Percentiles rank a stretch among this genome's conserved stretches.
These are phyloP conservation scores for Tetranychus truncatus DNA, from an alignment of 2,888 invertebrate species.

Conservation along the genomic window DNA sequence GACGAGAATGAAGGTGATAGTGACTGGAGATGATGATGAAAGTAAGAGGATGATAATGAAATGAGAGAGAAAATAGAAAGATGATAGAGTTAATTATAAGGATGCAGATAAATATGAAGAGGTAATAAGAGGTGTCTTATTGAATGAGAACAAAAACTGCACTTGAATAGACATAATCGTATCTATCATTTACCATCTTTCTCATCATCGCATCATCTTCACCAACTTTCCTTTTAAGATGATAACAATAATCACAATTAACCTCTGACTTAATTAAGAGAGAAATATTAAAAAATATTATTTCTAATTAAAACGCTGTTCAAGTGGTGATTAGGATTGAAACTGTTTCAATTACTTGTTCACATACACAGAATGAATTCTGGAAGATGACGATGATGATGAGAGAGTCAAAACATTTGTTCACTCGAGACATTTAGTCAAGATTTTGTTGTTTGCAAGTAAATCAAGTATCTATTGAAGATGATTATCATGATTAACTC, in stretches of 20 bases:
- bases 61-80: neutral
- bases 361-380: neutral
- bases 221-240: neutral
- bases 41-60: neutral
- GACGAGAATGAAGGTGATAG: too few species aligned
- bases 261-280: neutral
- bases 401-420: conserved; percentile 1
- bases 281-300: neutral
- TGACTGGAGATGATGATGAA: neutral
- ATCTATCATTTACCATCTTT: neutral
- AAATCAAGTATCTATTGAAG: neutral
- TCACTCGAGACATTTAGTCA: neutral
- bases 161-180: neutral
- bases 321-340: neutral
- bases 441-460: neutral
- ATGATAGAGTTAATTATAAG: neutral
- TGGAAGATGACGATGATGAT: neutral
- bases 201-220: neutral
- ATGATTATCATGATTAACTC: neutral
- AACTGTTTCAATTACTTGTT: neutral
- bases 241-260: neutral
- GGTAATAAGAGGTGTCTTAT: neutral
- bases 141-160: neutral
- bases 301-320: neutral
- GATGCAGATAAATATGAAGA: neutral